These are phyloP conservation scores for Polyergus mexicanus DNA, from an alignment of 1,140 invertebrate species.

Conservation along the genomic window DNA sequence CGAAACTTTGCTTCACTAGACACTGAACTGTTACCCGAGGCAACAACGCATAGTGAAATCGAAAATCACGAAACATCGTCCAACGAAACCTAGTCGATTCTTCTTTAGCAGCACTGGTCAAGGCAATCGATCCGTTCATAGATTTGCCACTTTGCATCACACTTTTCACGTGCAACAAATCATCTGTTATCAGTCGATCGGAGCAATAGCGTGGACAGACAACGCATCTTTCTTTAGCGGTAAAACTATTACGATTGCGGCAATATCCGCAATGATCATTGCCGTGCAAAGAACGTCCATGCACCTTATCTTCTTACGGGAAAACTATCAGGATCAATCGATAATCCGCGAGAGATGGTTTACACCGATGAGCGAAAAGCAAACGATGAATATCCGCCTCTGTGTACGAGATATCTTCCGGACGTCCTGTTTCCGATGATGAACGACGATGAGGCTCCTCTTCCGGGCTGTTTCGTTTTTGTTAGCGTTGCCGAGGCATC, in stretches of 20 bases:
- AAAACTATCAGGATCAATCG: conserved; percentile 20
- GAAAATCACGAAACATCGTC: conserved; percentile 46
- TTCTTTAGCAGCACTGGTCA: conserved; percentile 12
- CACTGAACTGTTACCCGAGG: conserved; percentile 76
- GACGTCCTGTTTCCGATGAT: conserved; percentile 47
- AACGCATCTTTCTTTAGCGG: conserved; percentile 4
- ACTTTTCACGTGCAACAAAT: neutral
- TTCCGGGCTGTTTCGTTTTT: conserved; percentile 56
- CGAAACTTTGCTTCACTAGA: conserved; percentile 73
- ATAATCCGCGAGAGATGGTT: conserved; percentile 11
- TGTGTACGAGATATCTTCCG: conserved; percentile 31
- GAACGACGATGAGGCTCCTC: conserved; percentile 22
- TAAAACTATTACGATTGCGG: conserved; percentile 9
- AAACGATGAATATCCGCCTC: neutral
- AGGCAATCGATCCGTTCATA: conserved; percentile 23
- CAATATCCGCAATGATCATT: conserved; percentile 23
- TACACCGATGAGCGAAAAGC: neutral
- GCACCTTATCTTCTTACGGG: conserved; percentile 25
- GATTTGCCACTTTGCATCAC: conserved; percentile 31
- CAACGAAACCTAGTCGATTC: conserved; percentile 4
- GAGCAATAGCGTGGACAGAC: neutral
- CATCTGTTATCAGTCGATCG: neutral
- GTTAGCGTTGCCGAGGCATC: conserved; percentile 19
- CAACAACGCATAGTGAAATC: conserved; percentile 79
- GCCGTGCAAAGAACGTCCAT: neutral